These are phyloP conservation scores for Orientallactaga bullata DNA, from an alignment of 2,113 vertebrate genomes.

Conservation along the genomic window DNA sequence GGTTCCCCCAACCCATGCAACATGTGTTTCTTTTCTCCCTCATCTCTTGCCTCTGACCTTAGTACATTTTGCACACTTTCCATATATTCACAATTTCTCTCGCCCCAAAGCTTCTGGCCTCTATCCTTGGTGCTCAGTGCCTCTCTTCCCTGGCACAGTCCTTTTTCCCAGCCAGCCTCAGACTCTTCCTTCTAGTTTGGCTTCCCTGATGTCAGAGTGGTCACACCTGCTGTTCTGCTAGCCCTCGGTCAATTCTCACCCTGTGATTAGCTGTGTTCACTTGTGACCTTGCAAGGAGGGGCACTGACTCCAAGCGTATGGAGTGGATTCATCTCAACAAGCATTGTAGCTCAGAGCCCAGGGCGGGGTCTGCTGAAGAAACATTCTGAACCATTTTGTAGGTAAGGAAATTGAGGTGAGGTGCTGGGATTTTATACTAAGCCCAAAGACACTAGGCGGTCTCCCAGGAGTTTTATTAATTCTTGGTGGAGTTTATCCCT, in stretches of 20 bases:
- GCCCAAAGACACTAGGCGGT: neutral
- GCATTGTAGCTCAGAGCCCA: neutral
- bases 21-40: neutral
- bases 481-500: neutral
- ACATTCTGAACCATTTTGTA: neutral
- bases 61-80: neutral
- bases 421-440: neutral
- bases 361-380: too few species aligned
- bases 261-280: neutral
- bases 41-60: neutral
- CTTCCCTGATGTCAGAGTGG: neutral
- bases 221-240: neutral
- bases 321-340: neutral
- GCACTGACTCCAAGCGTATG: neutral
- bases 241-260: neutral
- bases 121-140: fast-evolving
- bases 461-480: neutral
- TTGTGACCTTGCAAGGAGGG: neutral
- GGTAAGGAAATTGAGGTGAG: neutral
- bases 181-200: neutral
- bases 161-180: too few species aligned
- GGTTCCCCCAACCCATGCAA: neutral
- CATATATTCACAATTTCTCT: neutral
- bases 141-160: too few species aligned
- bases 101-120: fast-evolving